Base-by-base conservation (phyloP, 1,140 invertebrate genomes). In the Scaptomyza montana region DNA sequence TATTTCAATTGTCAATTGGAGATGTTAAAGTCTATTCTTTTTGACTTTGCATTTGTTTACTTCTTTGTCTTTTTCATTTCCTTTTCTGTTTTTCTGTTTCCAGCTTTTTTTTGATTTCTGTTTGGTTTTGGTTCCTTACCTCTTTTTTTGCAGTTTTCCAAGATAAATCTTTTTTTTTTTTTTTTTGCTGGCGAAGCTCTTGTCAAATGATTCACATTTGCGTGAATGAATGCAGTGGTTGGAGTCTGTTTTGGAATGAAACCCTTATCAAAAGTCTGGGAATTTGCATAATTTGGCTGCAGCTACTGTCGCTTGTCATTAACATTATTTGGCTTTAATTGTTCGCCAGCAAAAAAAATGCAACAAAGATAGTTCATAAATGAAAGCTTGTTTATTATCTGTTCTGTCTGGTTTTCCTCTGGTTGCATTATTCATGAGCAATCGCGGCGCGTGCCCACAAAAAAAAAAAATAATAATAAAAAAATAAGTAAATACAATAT, bases 301-400 rank as follows among this genome's bases (percentile, higher is more conserved):
- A 76, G 63, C 63, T 57, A 73, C 63, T 76, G 74, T 76, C 74
- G 74, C n/a, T 33, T 28, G 69, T 53, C 63, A 76, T 76, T 76
- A 76, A 67, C 63, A 76, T 73, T 73, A 73, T 76, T 67, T 76
- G 63, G 53, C 57, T 63, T 73, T 76, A 76, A 73, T 76, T 76
- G 74, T 76, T 50, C 21, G 57, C 45, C 63, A 62, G 69, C 12
- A 43, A 1, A 39, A 39, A 36, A 8, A 36, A n/a, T 43, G 30
- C 25, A 57, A 16, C 45, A 45, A 28, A 28, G 3, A 9, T 25
- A 21, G 47, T 19, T 59, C 69, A 39, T 47, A 47, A 72, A 39
- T 33, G 19, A 19, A 43, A 47, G 33, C 49, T 67, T 73, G 70
- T 67, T 73, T 73, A 73, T 67, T 55, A 53, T 47, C 43, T 54